Base-by-base conservation (phyloP, 1,140 invertebrate genomes). In the Leptopilina clavipes region DNA sequence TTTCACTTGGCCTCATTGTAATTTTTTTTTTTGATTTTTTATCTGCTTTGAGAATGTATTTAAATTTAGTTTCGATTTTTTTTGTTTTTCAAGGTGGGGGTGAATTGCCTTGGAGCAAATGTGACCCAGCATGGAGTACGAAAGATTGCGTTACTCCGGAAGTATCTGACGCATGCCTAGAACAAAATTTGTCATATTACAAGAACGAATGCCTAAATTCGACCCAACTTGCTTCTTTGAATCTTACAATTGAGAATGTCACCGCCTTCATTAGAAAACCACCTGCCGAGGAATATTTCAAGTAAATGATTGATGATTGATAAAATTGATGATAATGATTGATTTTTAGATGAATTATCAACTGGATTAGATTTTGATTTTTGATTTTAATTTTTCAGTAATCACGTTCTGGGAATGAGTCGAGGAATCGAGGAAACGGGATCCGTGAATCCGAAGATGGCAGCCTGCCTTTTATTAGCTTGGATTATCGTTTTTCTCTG, bases 251-350 rank as follows among this genome's bases (percentile, higher is more conserved):
- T 10, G 83, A 87, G 19, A 84, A 91, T 25, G 87, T 88, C 22
- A 87, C 88, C 11, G 91, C 91, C 73, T 92, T 92, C 17, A 88
- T 93, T 31, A 91, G 92, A 80, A 91, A 92, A 79, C 94, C 95
- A 56, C 95, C 95, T 0, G 95, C 95, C 70, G 95, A 96, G 86
- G 95, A 96, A 88, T 97, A 95, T 87, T 97, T 96, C 88, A 94
- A 93, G 95, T 96, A 90, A 93, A 40, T 75, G 17, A 56, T 17
- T 18, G 17, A 1, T 18, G 17, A 54, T n/a, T n/a, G n/a, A n/a
- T n/a, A n/a, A n/a, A n/a, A n/a, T n/a, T n/a, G n/a, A n/a, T n/a
- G n/a, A n/a, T n/a, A n/a, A n/a, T n/a, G n/a, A n/a, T n/a, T n/a
- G n/a, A n/a, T n/a, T n/a, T n/a, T n/a, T n/a, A 54, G 5, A 5